These are phyloP conservation scores for Scaptomyza montana DNA, from an alignment of 1,140 invertebrate genomes.

Conservation along the genomic window DNA sequence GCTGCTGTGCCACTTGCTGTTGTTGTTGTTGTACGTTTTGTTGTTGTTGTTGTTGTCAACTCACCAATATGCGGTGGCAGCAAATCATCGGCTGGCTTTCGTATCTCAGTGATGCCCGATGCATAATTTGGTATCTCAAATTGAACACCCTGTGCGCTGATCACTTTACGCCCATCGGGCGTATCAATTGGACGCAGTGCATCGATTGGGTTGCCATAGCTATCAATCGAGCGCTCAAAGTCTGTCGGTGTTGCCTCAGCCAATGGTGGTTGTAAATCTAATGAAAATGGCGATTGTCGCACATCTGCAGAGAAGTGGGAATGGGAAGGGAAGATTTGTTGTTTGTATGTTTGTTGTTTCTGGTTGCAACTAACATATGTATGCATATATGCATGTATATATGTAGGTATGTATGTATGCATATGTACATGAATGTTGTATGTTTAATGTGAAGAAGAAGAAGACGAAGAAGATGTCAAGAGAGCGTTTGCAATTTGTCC, in stretches of 20 bases:
- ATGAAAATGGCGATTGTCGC: slow-evolving; percentile 75
- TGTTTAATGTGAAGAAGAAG: slow-evolving; percentile 3
- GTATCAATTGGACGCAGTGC: slow-evolving; percentile 73
- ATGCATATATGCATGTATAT: background rate
- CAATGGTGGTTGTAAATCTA: slow-evolving; percentile 77
- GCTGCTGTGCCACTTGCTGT: slow-evolving; percentile 20
- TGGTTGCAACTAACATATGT: slow-evolving; percentile 26
- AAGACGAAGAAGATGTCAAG: background rate
- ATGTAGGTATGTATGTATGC: slow-evolving; percentile 1
- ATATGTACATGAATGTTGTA: slow-evolving; percentile 10
- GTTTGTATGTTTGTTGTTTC: slow-evolving; percentile 17
- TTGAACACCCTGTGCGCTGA: slow-evolving; percentile 78
- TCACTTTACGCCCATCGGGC: slow-evolving; percentile 78
- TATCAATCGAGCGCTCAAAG: slow-evolving; percentile 59
- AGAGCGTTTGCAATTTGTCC: slow-evolving; percentile 30
- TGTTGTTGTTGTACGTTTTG: slow-evolving; percentile 16
- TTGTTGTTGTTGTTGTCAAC: slow-evolving; percentile 53
- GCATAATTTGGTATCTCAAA: slow-evolving; percentile 83
- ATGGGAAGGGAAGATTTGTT: slow-evolving; percentile 5
- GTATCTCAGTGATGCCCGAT: slow-evolving; percentile 81
- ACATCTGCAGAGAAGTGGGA: slow-evolving; percentile 71
- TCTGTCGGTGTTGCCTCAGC: slow-evolving; percentile 38
- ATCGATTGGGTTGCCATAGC: slow-evolving; percentile 80
- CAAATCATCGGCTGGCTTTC: slow-evolving; percentile 73
- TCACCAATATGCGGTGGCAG: slow-evolving; percentile 83